phyloP scores from a whole-genome alignment of 2,797 vertebrate genomes.

The Cossypha polioptera region DNA sequence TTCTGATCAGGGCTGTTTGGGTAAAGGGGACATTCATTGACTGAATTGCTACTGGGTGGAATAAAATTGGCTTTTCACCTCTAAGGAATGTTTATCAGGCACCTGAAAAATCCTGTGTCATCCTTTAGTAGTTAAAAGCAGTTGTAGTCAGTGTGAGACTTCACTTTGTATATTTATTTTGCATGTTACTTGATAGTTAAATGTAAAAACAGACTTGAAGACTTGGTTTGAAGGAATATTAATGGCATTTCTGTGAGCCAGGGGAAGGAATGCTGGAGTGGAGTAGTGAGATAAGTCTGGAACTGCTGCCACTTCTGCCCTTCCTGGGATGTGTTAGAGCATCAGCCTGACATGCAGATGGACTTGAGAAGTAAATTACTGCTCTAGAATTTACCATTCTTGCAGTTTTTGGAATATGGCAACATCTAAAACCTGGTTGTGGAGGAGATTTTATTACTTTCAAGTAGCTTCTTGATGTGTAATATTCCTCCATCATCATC shows the following conservation, averaged over 20 bases:
- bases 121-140: not conserved
- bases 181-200: not conserved
- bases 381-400: not conserved
- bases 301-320: not conserved
- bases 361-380: not conserved
- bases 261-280: not conserved
- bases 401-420: not conserved
- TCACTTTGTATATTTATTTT: not conserved
- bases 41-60: not conserved
- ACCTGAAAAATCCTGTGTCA: not conserved
- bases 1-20: not conserved
- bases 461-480: not conserved
- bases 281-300: not conserved
- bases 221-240: not conserved
- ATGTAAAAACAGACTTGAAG: not conserved
- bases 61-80: not conserved
- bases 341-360: not conserved
- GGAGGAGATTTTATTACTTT: not conserved
- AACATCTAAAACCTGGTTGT: not conserved
- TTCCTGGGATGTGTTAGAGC: not conserved
- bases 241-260: not conserved
- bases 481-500: not conserved
- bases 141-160: not conserved
- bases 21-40: not conserved
- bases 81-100: not conserved